Evolutionary conservation across 2,888 invertebrate genomes (phyloP), one percentile per base, ranked within the genome.

Genomic region (Cerastoderma edule): DNA sequence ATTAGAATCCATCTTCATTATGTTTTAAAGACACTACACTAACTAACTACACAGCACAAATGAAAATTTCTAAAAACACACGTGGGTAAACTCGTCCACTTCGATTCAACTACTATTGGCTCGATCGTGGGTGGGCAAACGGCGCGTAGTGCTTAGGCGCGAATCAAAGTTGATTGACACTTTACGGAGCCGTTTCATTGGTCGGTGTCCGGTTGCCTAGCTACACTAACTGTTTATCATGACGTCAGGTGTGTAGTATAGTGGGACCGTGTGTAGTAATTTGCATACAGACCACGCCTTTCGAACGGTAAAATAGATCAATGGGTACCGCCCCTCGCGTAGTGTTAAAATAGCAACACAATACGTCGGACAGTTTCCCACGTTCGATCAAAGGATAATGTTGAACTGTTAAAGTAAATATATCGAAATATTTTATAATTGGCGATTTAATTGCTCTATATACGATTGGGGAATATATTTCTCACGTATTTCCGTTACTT

Each of bases 1-100:
- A 75, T 86, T 85, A 67, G 87, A 83, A 73, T 89, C 89, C 89
- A 89, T 90, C 87, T 88, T 90, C 89, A 90, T 88, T 82, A 83
- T 87, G 79, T 86, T 80, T 81, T 83, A 81, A 67, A 63, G 75
- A 77, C 67, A 83, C 87, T 85, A 83, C 83, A 75, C 86, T 85
- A 86, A 82, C 86, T 85, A 85, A 83, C 87, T 87, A 86, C 85
- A 83, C 83, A 67, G 84, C 83, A 83, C 76, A 83, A 72, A 83
- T 82, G 83, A 85, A 79, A 73, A 74, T 67, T 74, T 66, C 69
- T 60, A 60, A 72, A 68, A 78, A 83, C 81, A 85, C 86, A 85
- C 85, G 86, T 85, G 85, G 86, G 85, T 60, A 70, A 80, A 67
- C 60, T 71, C 73, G 67, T 78, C 75, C 68, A 76, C 67, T 73